Evolutionary conservation across 2,113 vertebrate genomes (phyloP).

Genomic region (Ammodytes dubius): DNA sequence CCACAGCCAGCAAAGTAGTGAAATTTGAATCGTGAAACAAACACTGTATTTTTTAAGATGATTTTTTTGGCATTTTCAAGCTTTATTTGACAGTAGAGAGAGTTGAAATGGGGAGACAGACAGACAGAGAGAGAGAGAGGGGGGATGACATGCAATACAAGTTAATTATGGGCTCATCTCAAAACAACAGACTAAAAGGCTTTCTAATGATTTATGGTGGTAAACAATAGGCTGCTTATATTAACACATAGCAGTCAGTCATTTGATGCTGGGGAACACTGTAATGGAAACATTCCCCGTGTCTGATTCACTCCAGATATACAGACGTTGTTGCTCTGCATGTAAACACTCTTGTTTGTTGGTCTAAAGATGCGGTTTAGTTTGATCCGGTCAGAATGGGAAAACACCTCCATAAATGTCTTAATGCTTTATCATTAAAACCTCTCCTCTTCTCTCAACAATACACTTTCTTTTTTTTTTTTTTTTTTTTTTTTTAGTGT

Average conservation of each 20-base stretch:
- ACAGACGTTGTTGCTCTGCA: accelerated
- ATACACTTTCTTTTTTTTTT: too few species aligned
- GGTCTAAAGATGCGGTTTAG: not conserved
- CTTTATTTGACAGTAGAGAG: too few species aligned
- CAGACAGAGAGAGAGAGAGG: too few species aligned
- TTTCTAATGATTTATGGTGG: not conserved
- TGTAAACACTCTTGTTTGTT: conserved; percentile 8
- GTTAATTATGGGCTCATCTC: not conserved
- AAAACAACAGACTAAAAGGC: not conserved
- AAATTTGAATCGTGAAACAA: not conserved
- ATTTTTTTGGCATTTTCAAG: too few species aligned
- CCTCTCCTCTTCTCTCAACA: not conserved
- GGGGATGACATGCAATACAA: too few species aligned
- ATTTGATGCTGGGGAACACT: not conserved
- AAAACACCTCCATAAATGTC: conserved; percentile 14
- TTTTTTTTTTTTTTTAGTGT: too few species aligned
- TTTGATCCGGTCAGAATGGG: conserved; percentile 16
- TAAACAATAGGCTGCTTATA: not conserved
- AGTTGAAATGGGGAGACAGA: too few species aligned
- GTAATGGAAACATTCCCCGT: not conserved
- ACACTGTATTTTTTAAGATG: not conserved
- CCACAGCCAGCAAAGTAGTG: not conserved
- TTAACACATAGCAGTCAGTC: not conserved
- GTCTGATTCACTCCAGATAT: not conserved
- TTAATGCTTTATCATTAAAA: not conserved